Base-by-base conservation (phyloP, 2,113 vertebrate species). In the Sula dactylatra region DNA sequence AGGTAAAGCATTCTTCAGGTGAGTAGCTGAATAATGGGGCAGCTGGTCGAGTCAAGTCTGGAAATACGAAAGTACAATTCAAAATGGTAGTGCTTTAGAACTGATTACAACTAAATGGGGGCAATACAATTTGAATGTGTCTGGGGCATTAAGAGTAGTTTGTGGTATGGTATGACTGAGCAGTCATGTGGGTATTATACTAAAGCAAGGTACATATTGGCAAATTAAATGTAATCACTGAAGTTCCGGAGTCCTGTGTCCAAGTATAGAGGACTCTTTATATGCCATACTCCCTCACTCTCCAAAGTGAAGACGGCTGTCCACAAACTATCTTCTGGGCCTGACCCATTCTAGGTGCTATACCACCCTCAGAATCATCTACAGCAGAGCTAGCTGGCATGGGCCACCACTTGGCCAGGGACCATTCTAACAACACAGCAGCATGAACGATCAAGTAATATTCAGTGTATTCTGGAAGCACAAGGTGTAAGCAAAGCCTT, bases 301-400 rank as follows among this genome's bases (percentile, higher is more conserved):
- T 65, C 24, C 31, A 26, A 67, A 42, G 22, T 32, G 25, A 58
- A 59, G 17, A 3, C 66, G 42, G 19, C 17, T 61, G 10, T 61
- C 86, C 69, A 47, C 13, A 67, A 66, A 65, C 32, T 59, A 4
- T 54, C 38, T 71, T 45, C 44, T 36, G 40, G 14, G 17, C 4
- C 38, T 58, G 61, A 40, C 9, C 21, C 25, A 26, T 22, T 13
- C 7, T 10, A 45, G 9, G 13, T 56, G 9, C 36, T 67, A 18
- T 5, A 61, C 2, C n/a, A 32, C 13, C 7, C 5, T 9, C 7
- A 14, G 38, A 61, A 56, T 0, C 14, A 1, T 9, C 40, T 27
- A 16, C 44, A 66, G 32, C 34, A 58, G 34, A 47, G 20, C 20
- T 34, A 65, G 19, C 6, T 82, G 26, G 9, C 32, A 61, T 0